These are phyloP conservation scores for Ecdyonurus torrentis DNA, from an alignment of 2,888 invertebrate species.

Conservation along the genomic window DNA sequence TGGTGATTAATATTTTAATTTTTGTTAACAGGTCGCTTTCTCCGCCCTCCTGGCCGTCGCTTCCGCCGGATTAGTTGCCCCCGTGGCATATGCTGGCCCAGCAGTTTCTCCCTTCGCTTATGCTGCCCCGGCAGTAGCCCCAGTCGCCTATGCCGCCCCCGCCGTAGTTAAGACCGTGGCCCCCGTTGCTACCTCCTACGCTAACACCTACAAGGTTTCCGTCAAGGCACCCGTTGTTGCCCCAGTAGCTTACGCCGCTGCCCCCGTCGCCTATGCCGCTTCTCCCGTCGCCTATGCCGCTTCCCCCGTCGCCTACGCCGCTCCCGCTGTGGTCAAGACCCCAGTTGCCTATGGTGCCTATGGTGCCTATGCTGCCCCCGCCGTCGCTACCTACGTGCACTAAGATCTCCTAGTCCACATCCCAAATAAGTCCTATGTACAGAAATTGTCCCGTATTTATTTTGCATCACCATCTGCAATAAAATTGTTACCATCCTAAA, in stretches of 20 bases:
- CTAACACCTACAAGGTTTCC: slow-evolving; percentile 43
- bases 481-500: no score
- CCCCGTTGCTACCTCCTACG: slow-evolving; percentile 27
- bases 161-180: slow-evolving; percentile 22
- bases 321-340: slow-evolving; percentile 16
- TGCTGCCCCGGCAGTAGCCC: slow-evolving; percentile 9
- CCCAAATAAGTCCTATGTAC: not conserved
- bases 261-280: slow-evolving; percentile 23
- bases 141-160: slow-evolving; percentile 15
- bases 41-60: slow-evolving; percentile 23
- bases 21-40: slow-evolving; percentile 19
- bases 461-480: not conserved
- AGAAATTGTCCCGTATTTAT: not conserved
- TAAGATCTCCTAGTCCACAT: not conserved
- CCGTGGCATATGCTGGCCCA: not conserved
- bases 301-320: slow-evolving; percentile 23
- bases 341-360: slow-evolving; percentile 20
- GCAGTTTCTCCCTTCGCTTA: slow-evolving; percentile 7
- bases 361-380: slow-evolving; percentile 12
- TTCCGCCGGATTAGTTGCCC: slow-evolving; percentile 19
- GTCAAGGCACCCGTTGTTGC: slow-evolving; percentile 14
- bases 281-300: slow-evolving; percentile 13
- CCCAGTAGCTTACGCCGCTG: slow-evolving; percentile 18
- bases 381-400: slow-evolving; percentile 15
- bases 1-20: not conserved